phyloP scores from a whole-genome alignment of 2,113 vertebrate species.

The Loxodonta africana region DNA sequence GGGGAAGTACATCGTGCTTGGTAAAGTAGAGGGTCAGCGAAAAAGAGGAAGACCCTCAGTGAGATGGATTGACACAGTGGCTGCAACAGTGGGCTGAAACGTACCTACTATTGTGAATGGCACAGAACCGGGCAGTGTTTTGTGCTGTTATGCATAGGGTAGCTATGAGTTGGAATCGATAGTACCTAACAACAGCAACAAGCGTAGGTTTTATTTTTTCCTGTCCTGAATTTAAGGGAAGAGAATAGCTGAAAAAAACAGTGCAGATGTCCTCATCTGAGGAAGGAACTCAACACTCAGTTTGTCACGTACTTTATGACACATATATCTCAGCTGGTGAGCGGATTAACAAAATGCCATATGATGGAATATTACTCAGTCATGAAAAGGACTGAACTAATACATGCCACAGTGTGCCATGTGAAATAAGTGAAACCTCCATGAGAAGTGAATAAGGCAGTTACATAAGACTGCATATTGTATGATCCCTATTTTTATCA shows the following conservation, averaged over 20 bases:
- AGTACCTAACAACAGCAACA: no score
- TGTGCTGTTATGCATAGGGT: no score
- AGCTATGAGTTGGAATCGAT: no score
- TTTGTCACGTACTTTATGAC: neutral
- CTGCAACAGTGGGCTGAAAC: no score
- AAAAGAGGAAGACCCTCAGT: no score
- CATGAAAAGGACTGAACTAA: neutral
- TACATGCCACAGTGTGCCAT: neutral
- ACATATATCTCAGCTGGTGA: neutral
- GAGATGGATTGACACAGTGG: no score
- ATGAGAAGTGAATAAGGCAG: neutral
- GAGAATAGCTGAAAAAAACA: neutral
- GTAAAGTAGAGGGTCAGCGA: no score
- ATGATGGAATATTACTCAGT: neutral
- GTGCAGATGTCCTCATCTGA: neutral
- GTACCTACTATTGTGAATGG: no score
- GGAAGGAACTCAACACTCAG: neutral
- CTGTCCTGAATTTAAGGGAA: constrained; percentile 17
- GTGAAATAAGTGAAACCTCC: neutral
- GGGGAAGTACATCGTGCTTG: no score
- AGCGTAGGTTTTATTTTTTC: constrained; percentile 49
- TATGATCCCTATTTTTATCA: neutral
- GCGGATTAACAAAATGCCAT: neutral
- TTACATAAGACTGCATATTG: neutral
- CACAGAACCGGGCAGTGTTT: no score